phyloP scores from a whole-genome alignment of 30 jellyfish, hydroid and myxozoan genomes.

The Turritopsis rubra region DNA sequence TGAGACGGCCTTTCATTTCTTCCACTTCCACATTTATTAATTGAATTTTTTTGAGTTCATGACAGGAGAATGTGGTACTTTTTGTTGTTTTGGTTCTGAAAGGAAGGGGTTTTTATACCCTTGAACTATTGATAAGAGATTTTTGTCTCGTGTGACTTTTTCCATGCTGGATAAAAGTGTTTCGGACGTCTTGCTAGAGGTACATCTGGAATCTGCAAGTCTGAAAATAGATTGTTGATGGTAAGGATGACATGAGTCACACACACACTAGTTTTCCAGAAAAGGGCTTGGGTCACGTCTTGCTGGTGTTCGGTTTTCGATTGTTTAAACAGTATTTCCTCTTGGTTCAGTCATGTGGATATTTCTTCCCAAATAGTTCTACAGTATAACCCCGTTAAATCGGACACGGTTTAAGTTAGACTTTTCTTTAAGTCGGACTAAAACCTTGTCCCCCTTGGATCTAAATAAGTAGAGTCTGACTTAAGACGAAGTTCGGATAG shows the following conservation, averaged over 20 bases:
- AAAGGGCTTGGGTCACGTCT: not conserved
- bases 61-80: not conserved
- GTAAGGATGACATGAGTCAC: not conserved
- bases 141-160: not conserved
- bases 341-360: too few species aligned
- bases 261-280: not conserved
- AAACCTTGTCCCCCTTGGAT: too few species aligned
- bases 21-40: slow-evolving; percentile 8
- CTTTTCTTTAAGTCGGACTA: too few species aligned
- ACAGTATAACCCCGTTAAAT: too few species aligned
- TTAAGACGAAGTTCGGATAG: too few species aligned
- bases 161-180: not conserved
- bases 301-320: not conserved
- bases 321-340: too few species aligned
- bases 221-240: not conserved
- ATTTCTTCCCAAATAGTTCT: too few species aligned
- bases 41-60: not conserved
- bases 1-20: too few species aligned
- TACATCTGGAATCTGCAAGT: slow-evolving; percentile 3
- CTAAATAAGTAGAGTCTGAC: too few species aligned
- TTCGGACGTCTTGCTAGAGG: slow-evolving; percentile 8
- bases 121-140: not conserved
- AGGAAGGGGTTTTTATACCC: not conserved
- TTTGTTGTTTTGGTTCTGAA: not conserved
- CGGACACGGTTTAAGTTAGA: too few species aligned